Percentiles rank a stretch among this genome's conserved stretches.
These are phyloP conservation scores for Buceros bicornis DNA, from an alignment of 2,797 vertebrate genomes.

Conservation along the genomic window DNA sequence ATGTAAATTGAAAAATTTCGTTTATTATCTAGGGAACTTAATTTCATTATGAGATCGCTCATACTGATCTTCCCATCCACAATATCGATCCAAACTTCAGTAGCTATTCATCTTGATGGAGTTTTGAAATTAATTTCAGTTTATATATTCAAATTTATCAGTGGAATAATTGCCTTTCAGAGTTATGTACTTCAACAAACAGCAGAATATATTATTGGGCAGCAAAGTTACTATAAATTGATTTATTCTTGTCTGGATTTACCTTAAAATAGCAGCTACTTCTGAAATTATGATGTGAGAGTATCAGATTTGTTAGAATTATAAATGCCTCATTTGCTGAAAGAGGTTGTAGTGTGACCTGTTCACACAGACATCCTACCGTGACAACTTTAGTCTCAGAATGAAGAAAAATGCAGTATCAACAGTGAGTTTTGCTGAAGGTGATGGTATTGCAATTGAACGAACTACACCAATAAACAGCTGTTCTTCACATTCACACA, in stretches of 20 bases:
- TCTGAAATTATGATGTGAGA: constrained; percentile 45
- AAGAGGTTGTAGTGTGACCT: neutral
- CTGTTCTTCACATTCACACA: neutral
- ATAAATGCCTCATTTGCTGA: neutral
- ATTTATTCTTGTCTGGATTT: constrained; percentile 59
- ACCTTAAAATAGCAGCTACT: constrained; percentile 63
- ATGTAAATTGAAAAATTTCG: neutral
- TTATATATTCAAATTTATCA: constrained; percentile 14
- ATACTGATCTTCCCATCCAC: neutral
- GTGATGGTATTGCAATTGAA: neutral
- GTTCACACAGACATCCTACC: constrained; percentile 15
- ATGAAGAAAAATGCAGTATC: neutral
- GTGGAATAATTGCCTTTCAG: constrained; percentile 22
- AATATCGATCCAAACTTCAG: constrained; percentile 26
- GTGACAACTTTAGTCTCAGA: neutral
- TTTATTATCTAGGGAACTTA: neutral
- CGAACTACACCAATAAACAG: neutral
- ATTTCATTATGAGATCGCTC: constrained; percentile 22
- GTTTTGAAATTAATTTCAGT: neutral
- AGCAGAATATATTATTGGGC: neutral
- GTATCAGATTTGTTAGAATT: constrained; percentile 27
- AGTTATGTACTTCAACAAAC: neutral
- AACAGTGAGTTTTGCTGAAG: neutral
- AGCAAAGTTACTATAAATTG: neutral
- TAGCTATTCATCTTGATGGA: neutral